Base-by-base conservation (phyloP, 1,140 invertebrate species). In the Choristoneura fumiferana region DNA sequence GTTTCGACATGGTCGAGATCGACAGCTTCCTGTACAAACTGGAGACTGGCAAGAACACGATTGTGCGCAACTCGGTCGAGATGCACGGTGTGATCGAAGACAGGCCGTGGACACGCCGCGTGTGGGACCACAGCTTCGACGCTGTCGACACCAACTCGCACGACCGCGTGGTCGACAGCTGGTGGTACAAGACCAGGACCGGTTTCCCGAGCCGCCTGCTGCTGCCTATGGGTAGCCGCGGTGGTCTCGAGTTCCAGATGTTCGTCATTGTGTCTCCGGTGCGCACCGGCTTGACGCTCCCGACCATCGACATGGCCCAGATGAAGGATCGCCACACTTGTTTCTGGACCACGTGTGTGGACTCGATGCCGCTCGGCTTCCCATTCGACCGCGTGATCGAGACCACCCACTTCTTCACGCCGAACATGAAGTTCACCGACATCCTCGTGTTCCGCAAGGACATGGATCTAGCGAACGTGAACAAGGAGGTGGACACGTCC, bases 301-400 rank as follows among this genome's bases (percentile, higher is more conserved):
- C 63, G 9, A 71, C 63, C 15, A 60, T 90, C 8, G 87, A 89
- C 65, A 61, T 86, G 54, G 66, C 34, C 54, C 67, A 78, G 18
- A 89, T 87, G 80, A 84, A 81, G 68, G 79, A 84, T 34, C 79
- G 85, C 61, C 81, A 82, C 60, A 91, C 92, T 29, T 90, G 91
- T 54, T 79, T 88, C 37, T 87, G 91, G 59, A 89, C 90, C 37
- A 83, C 92, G 39, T 91, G 87, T 62, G 72, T 90, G 34, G 91
- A 92, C 73, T 76, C 84, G 12, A 77, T 91, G 67, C 89, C 92
- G 9, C 92, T 93, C 71, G 93, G 93, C 37, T 95, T 91, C 88
- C 94, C 93, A 38, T 93, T 95, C 85, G 94, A 95, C 79, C 90
- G 93, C 43, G 87, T 89, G 10, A 91, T 93, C 70, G 89, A 92